A percentile compares a stretch with the other conserved stretches of the same genome.
phyloP scores from a whole-genome alignment of 2,797 vertebrate species.

The Sarcoramphus papa region DNA sequence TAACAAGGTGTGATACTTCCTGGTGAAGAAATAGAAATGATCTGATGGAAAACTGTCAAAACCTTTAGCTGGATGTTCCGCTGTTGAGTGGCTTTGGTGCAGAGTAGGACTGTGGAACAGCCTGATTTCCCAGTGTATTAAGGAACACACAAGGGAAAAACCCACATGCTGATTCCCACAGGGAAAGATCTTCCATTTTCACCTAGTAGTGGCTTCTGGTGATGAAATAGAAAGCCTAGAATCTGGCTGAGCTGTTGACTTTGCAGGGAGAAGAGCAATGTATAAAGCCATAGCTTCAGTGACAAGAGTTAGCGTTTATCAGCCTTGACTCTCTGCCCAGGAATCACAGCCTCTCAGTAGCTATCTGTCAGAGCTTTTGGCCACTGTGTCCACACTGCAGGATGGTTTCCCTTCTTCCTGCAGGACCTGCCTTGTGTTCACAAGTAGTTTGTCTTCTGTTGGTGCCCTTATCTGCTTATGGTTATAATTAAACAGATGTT shows the following conservation, averaged over 20 bases:
- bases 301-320: not conserved
- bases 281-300: not conserved
- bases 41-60: not conserved
- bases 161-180: not conserved
- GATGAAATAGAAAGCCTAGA: not conserved
- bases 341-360: not conserved
- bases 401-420: not conserved
- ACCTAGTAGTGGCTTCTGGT: not conserved
- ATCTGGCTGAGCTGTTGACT: not conserved
- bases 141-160: not conserved
- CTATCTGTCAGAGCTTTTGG: not conserved
- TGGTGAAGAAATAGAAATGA: not conserved
- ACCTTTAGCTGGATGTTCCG: not conserved
- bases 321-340: not conserved
- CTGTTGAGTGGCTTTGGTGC: not conserved
- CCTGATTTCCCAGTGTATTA: not conserved
- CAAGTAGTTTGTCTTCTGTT: not conserved
- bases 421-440: not conserved
- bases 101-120: not conserved
- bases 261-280: not conserved
- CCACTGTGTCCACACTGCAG: not conserved
- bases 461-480: not conserved
- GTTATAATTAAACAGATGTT: not conserved
- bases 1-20: not conserved
- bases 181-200: not conserved